Conservation (phyloP, 2,797 vertebrate genomes). For the Oreortyx pictus region DNA sequence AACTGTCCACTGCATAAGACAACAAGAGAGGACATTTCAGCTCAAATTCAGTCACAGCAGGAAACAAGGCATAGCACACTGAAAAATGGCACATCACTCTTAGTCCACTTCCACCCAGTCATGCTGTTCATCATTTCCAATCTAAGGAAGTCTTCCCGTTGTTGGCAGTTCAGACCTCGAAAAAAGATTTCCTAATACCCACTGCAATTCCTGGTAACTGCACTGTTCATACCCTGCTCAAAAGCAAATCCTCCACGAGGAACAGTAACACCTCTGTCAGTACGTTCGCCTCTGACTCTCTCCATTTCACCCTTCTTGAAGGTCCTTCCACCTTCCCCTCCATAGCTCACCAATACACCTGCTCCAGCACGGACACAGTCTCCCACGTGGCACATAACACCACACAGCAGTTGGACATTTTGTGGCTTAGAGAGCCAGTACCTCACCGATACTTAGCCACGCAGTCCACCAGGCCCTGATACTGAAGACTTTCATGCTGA, state of each 20-base stretch:
- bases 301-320: not conserved
- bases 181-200: not conserved
- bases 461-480: conserved; percentile 92
- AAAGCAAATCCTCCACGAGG: not conserved
- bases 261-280: not conserved
- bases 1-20: conserved; percentile 83
- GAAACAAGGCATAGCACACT: not conserved
- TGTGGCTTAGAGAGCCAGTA: not conserved
- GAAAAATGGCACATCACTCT: not conserved
- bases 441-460: conserved; percentile 92
- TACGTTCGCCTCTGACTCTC: not conserved
- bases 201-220: not conserved
- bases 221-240: not conserved
- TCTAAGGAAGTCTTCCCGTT: not conserved
- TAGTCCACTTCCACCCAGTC: not conserved
- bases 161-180: not conserved
- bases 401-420: rapidly evolving
- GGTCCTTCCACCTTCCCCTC: not conserved
- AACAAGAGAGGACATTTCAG: not conserved
- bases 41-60: not conserved
- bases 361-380: not conserved
- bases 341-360: not conserved
- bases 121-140: not conserved
- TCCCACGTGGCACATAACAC: rapidly evolving
- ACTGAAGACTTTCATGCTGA: conserved; percentile 85